phyloP scores from a whole-genome alignment of 2,888 invertebrate species.

The Apantesis nais region DNA sequence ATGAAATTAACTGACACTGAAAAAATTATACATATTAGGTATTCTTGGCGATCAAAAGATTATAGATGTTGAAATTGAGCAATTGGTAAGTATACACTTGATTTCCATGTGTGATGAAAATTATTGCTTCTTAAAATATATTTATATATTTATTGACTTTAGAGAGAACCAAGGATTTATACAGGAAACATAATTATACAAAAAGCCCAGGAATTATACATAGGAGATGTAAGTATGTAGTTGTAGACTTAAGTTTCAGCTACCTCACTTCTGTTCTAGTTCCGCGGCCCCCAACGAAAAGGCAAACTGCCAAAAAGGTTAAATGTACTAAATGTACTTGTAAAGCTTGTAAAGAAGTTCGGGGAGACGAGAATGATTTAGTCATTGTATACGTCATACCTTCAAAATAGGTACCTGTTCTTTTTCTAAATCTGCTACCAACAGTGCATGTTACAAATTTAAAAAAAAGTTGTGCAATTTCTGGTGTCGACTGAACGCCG shows the following conservation, averaged over 20 bases:
- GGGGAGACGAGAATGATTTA: not conserved
- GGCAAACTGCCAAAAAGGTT: slow-evolving; percentile 9
- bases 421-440: slow-evolving; percentile 10
- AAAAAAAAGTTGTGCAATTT: slow-evolving; percentile 1
- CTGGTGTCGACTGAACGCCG: slow-evolving; percentile 9
- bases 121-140: not conserved
- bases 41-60: not conserved
- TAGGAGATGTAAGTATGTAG: slow-evolving; percentile 11
- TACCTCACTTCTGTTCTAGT: slow-evolving; percentile 10
- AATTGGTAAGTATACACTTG: not conserved
- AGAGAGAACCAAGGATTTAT: not conserved
- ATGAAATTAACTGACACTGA: not conserved
- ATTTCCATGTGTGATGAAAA: not conserved
- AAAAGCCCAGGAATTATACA: not conserved
- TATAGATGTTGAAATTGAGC: not conserved
- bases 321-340: slow-evolving; percentile 8
- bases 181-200: too few species aligned
- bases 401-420: slow-evolving; percentile 17
- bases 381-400: slow-evolving; percentile 13
- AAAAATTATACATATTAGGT: not conserved
- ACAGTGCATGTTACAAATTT: slow-evolving; percentile 10
- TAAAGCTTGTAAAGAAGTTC: not conserved
- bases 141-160: not conserved
- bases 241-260: slow-evolving; percentile 7
- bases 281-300: slow-evolving; percentile 1